Conservation (phyloP, 2,797 vertebrate genomes). For the Characodon lateralis region DNA sequence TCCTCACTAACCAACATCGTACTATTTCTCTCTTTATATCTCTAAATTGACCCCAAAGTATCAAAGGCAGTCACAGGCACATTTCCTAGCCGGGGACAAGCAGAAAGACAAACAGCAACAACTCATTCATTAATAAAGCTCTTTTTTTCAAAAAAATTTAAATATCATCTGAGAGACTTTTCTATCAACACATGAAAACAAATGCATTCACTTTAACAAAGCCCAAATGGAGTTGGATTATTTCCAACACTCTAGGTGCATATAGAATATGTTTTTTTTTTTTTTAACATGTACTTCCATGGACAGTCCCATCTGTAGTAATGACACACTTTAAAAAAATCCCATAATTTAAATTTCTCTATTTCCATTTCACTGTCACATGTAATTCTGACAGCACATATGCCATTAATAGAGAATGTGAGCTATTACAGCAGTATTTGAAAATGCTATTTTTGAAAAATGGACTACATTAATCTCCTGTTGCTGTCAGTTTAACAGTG, state of each 20-base stretch:
- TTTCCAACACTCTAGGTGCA: slow-evolving; percentile 20
- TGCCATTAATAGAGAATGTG: slow-evolving; percentile 29
- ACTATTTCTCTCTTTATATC: slow-evolving; percentile 36
- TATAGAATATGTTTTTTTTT: slow-evolving; percentile 5
- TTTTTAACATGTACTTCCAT: slow-evolving; percentile 27
- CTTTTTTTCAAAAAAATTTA: slow-evolving; percentile 10
- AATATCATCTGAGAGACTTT: slow-evolving; percentile 26
- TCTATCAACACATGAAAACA: slow-evolving; percentile 11
- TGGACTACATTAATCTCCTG: slow-evolving; percentile 39
- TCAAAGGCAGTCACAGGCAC: slow-evolving; percentile 73
- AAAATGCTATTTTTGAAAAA: slow-evolving; percentile 41
- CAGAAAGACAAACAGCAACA: slow-evolving; percentile 33
- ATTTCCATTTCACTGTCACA: slow-evolving; percentile 28
- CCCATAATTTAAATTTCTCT: slow-evolving; percentile 14
- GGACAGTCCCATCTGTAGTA: slow-evolving; percentile 53
- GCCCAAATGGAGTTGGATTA: slow-evolving; percentile 21
- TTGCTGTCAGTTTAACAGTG: slow-evolving; percentile 40
- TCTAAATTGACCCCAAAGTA: slow-evolving; percentile 52
- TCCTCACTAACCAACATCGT: slow-evolving; percentile 12
- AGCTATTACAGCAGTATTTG: slow-evolving; percentile 39
- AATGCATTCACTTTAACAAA: slow-evolving; percentile 34
- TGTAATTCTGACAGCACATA: slow-evolving; percentile 34
- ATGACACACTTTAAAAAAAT: slow-evolving; percentile 23
- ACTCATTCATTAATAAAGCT: slow-evolving; percentile 50
- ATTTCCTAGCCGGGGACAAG: slow-evolving; percentile 55